Percentiles rank a stretch among this genome's conserved stretches.
Evolutionary conservation across 2,113 vertebrate genomes (phyloP).

Genomic region (Jacana jacana): DNA sequence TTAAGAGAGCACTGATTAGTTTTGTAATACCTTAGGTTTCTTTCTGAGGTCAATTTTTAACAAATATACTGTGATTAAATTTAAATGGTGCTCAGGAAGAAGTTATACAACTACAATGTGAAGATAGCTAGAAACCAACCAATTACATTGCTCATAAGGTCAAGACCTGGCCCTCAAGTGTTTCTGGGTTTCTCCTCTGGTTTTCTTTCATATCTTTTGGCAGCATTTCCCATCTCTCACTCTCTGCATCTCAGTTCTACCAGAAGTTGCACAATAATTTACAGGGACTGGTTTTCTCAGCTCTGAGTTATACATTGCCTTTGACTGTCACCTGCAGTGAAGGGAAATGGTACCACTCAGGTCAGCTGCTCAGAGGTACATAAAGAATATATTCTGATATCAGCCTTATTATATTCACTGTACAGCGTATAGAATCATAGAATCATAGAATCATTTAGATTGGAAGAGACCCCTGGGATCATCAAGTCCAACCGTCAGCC

Average conservation of each 20-base stretch:
- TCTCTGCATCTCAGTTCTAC: background rate
- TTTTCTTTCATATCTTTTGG: background rate
- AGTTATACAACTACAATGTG: fast-evolving
- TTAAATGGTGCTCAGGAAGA: background rate
- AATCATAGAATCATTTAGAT: too few relatives aligned
- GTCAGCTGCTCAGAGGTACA: background rate
- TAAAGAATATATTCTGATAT: background rate
- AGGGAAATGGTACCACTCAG: background rate
- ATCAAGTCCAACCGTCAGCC: too few relatives aligned
- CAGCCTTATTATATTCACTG: background rate
- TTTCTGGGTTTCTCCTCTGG: background rate
- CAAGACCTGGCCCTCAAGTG: background rate
- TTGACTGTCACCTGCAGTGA: background rate
- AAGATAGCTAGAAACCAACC: background rate
- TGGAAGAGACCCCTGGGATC: too few relatives aligned
- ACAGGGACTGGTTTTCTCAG: background rate
- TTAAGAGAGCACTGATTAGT: background rate
- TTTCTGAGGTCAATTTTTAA: background rate
- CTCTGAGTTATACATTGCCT: background rate
- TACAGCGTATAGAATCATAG: too few relatives aligned
- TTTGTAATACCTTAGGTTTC: background rate
- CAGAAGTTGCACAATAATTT: background rate
- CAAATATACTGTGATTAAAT: background rate
- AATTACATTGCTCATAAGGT: background rate
- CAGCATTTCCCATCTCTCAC: background rate